A percentile compares a stretch with the other conserved stretches of the same genome.
Evolutionary conservation across 2,888 invertebrate genomes (phyloP).

Genomic region (Drosophila gaucha): DNA sequence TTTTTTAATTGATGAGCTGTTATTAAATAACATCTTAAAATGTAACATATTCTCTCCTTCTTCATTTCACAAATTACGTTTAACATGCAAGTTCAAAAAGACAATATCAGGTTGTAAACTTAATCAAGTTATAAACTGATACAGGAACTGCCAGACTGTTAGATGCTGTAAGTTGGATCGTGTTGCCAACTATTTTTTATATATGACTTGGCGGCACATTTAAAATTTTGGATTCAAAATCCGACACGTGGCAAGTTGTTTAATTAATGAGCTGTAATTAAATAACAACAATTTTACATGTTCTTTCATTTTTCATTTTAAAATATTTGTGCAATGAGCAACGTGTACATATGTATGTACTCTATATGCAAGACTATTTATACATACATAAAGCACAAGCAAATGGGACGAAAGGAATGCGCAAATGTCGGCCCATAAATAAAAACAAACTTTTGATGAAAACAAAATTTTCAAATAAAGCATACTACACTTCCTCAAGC

Average conservation of each 20-base stretch:
- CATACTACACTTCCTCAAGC: constrained; percentile 59
- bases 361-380: constrained; percentile 6
- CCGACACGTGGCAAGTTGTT: constrained; percentile 36
- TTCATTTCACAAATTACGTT: neutral
- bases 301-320: constrained; percentile 65
- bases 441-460: constrained; percentile 50
- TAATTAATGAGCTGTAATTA: constrained; percentile 71
- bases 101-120: neutral
- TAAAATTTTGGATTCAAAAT: constrained; percentile 16
- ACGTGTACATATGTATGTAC: constrained; percentile 11
- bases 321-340: constrained; percentile 49
- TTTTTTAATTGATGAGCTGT: neutral
- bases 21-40: neutral
- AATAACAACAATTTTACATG: constrained; percentile 67
- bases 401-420: constrained; percentile 64
- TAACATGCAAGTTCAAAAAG: rapidly evolving
- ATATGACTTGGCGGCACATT: constrained; percentile 20
- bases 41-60: neutral
- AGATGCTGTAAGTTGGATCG: neutral
- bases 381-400: constrained; percentile 24
- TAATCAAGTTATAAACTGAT: constrained; percentile 8
- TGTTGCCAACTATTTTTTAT: constrained; percentile 14
- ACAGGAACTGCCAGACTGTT: constrained; percentile 17
- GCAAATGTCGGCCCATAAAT: constrained; percentile 77
- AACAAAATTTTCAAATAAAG: constrained; percentile 25